Percentiles rank a stretch among this genome's conserved stretches.
These are phyloP conservation scores for Cyclura pinguis DNA, from an alignment of 2,797 vertebrate genomes.

Conservation along the genomic window DNA sequence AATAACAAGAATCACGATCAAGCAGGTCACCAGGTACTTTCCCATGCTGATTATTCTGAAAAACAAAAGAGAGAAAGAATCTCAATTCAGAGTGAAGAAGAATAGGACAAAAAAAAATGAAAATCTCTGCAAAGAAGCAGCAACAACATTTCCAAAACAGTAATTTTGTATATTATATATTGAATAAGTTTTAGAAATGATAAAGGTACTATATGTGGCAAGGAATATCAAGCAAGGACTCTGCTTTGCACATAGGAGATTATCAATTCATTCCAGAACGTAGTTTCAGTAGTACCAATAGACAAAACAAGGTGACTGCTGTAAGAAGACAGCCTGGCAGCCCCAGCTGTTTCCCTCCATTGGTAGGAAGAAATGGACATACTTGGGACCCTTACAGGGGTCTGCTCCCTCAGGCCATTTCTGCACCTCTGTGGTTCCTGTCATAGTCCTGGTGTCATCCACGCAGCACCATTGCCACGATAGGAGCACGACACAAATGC, in stretches of 20 bases:
- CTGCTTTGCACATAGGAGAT: not conserved
- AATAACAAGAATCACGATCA: slow-evolving; percentile 67
- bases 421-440: no score
- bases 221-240: not conserved
- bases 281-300: no score
- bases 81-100: not conserved
- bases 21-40: slow-evolving; percentile 48
- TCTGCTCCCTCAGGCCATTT: no score
- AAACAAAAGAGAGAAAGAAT: slow-evolving; percentile 46
- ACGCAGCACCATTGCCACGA: no score
- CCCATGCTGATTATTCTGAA: slow-evolving; percentile 66
- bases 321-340: no score
- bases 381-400: no score
- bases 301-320: no score
- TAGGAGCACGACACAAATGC: no score
- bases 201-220: not conserved
- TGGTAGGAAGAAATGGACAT: no score
- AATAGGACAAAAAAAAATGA: not conserved
- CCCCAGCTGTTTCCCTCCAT: not conserved
- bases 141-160: not conserved
- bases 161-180: not conserved
- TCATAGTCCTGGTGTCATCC: no score
- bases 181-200: not conserved
- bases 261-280: no score
- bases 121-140: not conserved